Base-by-base conservation (phyloP, 2,113 vertebrate species). In the Himantopus leucocephalus region DNA sequence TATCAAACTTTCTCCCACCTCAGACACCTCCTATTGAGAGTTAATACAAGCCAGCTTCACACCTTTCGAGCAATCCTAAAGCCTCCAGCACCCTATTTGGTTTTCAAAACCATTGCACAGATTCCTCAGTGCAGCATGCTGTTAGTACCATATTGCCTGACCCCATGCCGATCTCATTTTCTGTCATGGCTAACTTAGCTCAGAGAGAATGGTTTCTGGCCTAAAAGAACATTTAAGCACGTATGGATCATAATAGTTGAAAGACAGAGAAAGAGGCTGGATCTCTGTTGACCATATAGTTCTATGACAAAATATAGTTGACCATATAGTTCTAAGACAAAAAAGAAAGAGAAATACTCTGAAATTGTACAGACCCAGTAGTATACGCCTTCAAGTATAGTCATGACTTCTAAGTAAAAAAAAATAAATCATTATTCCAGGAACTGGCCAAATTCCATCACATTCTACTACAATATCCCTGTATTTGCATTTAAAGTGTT, bases 141-240 rank as follows among this genome's bases (percentile, higher is more conserved):
- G 18, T 23, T 55, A 9, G 1, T 8, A 24, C 14, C 1, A 0
- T 27, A 8, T 34, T 12, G 7, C 47, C 60, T 70, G n/a, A 70
- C 9, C 12, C 45, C 5, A 6, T 29, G 50, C 26, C 3, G 2
- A 32, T 52, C 41, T 67, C 45, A 26, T 37, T 39, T 53, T 83
- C 68, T 37, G 1, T 7, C 27, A 43, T 1, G 6, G 30, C 47
- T 60, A 21, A n/a, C 10, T 16, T 8, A 35, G 35, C 29, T 68
- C 88, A 47, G 32, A 58, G 45, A 55, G 29, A 86, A 80, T 2
- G 26, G 13, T 8, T 66, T 80, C 41, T 71, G 60, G 29, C 50
- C 47, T 47, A 52, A 19, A 9, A 67, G 23, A 86, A 85, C 4
- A 48, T 52, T 52, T 71, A 50, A 72, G 24, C 18, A 45, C 4